Evolutionary conservation across 2,797 vertebrate genomes (phyloP), one percentile per base, ranked within the genome.

Genomic region (Sebastes melanostomus): DNA sequence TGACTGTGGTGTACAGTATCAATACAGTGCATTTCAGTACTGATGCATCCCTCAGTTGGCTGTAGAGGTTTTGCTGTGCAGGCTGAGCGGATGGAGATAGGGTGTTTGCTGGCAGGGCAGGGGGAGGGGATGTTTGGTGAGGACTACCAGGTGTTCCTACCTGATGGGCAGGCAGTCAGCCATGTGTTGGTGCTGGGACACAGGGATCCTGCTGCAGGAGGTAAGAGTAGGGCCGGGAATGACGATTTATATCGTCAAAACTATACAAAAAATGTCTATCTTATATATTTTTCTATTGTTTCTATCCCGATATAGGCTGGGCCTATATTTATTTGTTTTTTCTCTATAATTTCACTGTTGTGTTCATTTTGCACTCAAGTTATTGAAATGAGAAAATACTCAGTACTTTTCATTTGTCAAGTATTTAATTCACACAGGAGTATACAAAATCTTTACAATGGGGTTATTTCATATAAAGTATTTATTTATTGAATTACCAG

Each of bases 141-240:
- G 58, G 92, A 94, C 78, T 93, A 83, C 89, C 93, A 93, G 91
- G 88, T 94, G 83, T 87, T 93, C 56, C 24, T 90, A 46, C 66
- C 85, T 62, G 93, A 94, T 69, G 87, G 84, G 66, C 80, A 42
- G 86, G 88, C 86, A 4, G 27, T 85, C 1, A 82, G 89, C 78
- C 93, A 92, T 84, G 85, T 92, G 88, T 71, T 84, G 89, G 72
- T 92, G 85, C 78, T 92, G 68, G 86, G 75, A 83, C 55, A 22
- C 55, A 22, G 80, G 46, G 85, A 90, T 42, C 58, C 82, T 52
- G 80, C 77, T 32, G 72, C 66, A 55, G 88, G 67, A 92, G 93
- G 93, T 94, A 91, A 92, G 93, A n/a, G 76, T 50, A 50, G 46
- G 46, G 46, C 18, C 8, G 46, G 46, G 46, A 50, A 50, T 50